Conservation (phyloP, 2,797 vertebrate genomes). For the Parambassis ranga region DNA sequence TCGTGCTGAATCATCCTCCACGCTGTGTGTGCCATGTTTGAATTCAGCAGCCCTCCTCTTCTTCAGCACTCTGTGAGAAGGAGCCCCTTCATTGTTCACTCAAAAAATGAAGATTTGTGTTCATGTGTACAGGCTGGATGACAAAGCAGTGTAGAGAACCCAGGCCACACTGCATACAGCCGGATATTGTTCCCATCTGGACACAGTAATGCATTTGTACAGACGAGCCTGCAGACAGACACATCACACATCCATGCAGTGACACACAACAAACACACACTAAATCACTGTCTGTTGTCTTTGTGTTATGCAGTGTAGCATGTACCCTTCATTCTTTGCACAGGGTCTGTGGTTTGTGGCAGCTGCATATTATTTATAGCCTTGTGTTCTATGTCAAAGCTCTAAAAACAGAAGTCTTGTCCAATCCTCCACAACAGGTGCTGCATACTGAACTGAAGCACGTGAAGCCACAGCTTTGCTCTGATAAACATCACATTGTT, state of each 20-base stretch:
- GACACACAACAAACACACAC: not conserved
- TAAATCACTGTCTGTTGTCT: not conserved
- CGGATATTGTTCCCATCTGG: conserved; percentile 51
- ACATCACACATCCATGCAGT: not conserved
- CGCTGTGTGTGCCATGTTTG: too few relatives aligned
- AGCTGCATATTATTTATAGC: conserved; percentile 39
- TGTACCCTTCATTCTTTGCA: not conserved
- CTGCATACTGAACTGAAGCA: conserved; percentile 48
- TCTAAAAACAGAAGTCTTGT: conserved; percentile 49
- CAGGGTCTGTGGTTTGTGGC: not conserved
- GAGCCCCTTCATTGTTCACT: too few relatives aligned
- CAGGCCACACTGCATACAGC: conserved; percentile 38
- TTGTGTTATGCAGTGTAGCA: not conserved
- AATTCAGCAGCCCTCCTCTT: too few relatives aligned
- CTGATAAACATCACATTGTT: conserved; percentile 20
- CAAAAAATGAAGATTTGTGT: not conserved
- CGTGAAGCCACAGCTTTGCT: too few relatives aligned
- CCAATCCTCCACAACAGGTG: conserved; percentile 65
- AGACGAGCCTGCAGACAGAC: not conserved
- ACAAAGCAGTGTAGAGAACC: conserved; percentile 40
- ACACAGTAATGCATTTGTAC: not conserved
- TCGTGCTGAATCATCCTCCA: too few relatives aligned
- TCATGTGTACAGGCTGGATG: conserved; percentile 12
- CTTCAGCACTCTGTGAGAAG: too few relatives aligned
- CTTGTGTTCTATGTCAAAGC: conserved; percentile 20